Percentiles rank a stretch among this genome's conserved stretches.
Conservation (phyloP, 37 sponge, comb jelly and placozoan genomes). For the Amphimedon queenslandica region DNA sequence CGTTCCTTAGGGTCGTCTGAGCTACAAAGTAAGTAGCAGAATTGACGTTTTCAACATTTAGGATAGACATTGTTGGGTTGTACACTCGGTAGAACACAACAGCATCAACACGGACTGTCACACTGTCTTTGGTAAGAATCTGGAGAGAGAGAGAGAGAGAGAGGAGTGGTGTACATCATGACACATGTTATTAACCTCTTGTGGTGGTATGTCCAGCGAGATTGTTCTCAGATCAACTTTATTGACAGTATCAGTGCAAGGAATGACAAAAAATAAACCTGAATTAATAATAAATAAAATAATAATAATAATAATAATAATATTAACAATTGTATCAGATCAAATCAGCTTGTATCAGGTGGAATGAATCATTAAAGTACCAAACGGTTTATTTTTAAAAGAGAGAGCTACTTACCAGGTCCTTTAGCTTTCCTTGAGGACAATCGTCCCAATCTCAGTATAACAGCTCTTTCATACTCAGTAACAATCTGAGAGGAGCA, state of each 20-base stretch:
- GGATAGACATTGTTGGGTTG: slow-evolving; percentile 60
- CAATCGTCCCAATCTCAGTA: slow-evolving; percentile 86
- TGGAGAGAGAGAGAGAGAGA: slow-evolving; percentile 4
- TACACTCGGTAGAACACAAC: slow-evolving; percentile 88
- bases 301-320: neutral
- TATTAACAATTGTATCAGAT: neutral
- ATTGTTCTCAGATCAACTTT: slow-evolving; percentile 88
- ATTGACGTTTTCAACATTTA: slow-evolving; percentile 76
- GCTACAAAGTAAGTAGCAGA: slow-evolving; percentile 73
- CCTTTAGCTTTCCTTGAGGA: slow-evolving; percentile 79
- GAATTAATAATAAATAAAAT: neutral
- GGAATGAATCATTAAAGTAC: no score
- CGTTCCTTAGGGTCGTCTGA: slow-evolving; percentile 91
- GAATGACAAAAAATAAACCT: slow-evolving; percentile 90
- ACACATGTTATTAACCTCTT: slow-evolving; percentile 62
- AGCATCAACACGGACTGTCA: slow-evolving; percentile 87
- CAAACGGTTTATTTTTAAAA: no score
- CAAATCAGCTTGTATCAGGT: neutral
- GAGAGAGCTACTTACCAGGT: slow-evolving; percentile 59
- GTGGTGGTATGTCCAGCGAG: slow-evolving; percentile 91
- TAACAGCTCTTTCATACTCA: slow-evolving; percentile 94
- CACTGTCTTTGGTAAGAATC: slow-evolving; percentile 91
- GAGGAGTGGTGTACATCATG: neutral
- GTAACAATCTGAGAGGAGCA: slow-evolving; percentile 58
- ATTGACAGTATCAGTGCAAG: slow-evolving; percentile 76